A percentile compares a stretch with the other conserved stretches of the same genome.
These are phyloP conservation scores for Cryptocephalus primarius DNA, from an alignment of 2,888 invertebrate genomes.

Conservation along the genomic window DNA sequence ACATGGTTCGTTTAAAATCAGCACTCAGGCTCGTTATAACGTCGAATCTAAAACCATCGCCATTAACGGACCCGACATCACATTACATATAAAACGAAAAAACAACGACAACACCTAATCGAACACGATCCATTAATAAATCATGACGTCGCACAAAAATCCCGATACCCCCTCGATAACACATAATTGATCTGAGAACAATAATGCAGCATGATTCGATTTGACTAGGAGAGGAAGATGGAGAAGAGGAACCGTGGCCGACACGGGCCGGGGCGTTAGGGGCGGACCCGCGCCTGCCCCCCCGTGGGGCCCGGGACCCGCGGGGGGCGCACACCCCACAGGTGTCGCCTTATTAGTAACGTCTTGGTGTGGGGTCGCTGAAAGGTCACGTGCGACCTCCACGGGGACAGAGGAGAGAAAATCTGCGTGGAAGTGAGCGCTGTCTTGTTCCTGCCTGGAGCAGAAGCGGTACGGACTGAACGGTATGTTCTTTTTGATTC, in stretches of 20 bases:
- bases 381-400: conserved; percentile 7
- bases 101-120: not conserved
- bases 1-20: too few species aligned
- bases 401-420: too few species aligned
- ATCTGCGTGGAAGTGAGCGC: too few species aligned
- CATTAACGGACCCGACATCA: too few species aligned
- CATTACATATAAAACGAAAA: too few species aligned
- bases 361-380: conserved; percentile 9
- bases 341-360: conserved; percentile 26
- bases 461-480: too few species aligned
- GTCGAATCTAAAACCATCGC: too few species aligned
- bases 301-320: conserved; percentile 12
- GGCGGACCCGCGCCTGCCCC: conserved; percentile 23
- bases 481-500: too few species aligned
- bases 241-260: conserved; percentile 9
- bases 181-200: conserved; percentile 12
- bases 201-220: conserved; percentile 10
- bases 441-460: too few species aligned
- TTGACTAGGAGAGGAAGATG: conserved; percentile 1
- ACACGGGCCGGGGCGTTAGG: conserved; percentile 21
- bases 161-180: not conserved
- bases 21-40: too few species aligned
- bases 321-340: conserved; percentile 19
- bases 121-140: not conserved
- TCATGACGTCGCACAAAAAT: not conserved